Evolutionary conservation across 1,140 invertebrate genomes (phyloP).

Genomic region (Pseudomyrmex flavicornis): DNA sequence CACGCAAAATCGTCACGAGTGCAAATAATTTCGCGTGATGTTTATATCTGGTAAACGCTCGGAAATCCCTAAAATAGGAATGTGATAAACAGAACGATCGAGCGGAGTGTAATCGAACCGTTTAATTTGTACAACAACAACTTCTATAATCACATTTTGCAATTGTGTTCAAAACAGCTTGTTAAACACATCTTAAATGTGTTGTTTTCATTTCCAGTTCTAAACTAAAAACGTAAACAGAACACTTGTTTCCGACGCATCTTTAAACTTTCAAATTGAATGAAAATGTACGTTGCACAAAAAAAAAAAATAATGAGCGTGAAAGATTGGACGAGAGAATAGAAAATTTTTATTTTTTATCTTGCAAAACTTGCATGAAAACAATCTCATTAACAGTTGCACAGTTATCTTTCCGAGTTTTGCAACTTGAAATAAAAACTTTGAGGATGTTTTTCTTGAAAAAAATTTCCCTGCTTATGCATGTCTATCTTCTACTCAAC

Average conservation of each 20-base stretch:
- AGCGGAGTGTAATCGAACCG: too few species aligned
- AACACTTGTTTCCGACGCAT: too few species aligned
- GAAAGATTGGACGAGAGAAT: too few species aligned
- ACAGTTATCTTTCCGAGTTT: not conserved
- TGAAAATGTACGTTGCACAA: too few species aligned
- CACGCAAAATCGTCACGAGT: not conserved
- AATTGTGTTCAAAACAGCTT: too few species aligned
- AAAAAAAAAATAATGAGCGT: not conserved
- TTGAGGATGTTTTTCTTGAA: not conserved
- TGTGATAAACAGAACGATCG: not conserved
- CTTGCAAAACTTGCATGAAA: not conserved
- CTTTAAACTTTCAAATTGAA: too few species aligned
- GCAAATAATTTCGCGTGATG: slow-evolving; percentile 17
- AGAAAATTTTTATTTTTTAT: not conserved
- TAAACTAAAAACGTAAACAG: too few species aligned
- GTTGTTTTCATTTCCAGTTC: too few species aligned
- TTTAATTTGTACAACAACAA: too few species aligned
- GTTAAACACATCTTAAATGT: too few species aligned
- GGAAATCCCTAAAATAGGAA: slow-evolving; percentile 2
- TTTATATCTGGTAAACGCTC: not conserved
- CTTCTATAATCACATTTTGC: too few species aligned
- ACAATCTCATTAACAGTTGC: not conserved
- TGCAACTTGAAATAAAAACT: not conserved
- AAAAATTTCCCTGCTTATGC: not conserved
- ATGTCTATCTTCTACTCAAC: not conserved